A percentile compares a stretch with the other conserved stretches of the same genome.
These are phyloP conservation scores for Bubo bubo DNA, from an alignment of 2,113 vertebrate genomes.

Conservation along the genomic window DNA sequence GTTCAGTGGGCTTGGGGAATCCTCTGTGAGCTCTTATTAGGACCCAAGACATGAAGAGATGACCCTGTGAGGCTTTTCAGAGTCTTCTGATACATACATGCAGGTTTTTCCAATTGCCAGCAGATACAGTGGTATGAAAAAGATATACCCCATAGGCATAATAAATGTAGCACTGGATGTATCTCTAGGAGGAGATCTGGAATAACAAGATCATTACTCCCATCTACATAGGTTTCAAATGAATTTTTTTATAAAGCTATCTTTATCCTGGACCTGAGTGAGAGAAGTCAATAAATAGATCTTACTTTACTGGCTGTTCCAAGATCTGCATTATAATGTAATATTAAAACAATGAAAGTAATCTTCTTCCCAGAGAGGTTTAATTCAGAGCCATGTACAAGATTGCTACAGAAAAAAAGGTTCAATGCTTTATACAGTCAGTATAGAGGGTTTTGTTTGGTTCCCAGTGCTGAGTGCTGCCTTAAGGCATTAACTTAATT, in stretches of 20 bases:
- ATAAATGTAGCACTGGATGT: neutral
- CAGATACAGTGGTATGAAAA: neutral
- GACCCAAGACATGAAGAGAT: neutral
- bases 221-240: neutral
- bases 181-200: neutral
- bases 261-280: neutral
- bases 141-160: neutral
- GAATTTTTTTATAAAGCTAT: neutral
- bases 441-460: rapidly evolving
- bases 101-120: neutral
- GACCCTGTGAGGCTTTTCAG: neutral
- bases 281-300: neutral
- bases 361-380: neutral
- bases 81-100: neutral
- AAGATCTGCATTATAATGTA: neutral
- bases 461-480: neutral
- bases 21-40: neutral
- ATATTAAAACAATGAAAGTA: neutral
- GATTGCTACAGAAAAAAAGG: neutral
- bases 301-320: neutral
- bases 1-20: neutral
- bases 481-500: neutral
- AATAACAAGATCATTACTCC: neutral
- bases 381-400: neutral
- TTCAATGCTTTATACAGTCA: neutral